Evolutionary conservation across 64 coral and sea anemone genomes (phyloP), one percentile per base, ranked within the genome.

Genomic region (Orbicella faveolata): DNA sequence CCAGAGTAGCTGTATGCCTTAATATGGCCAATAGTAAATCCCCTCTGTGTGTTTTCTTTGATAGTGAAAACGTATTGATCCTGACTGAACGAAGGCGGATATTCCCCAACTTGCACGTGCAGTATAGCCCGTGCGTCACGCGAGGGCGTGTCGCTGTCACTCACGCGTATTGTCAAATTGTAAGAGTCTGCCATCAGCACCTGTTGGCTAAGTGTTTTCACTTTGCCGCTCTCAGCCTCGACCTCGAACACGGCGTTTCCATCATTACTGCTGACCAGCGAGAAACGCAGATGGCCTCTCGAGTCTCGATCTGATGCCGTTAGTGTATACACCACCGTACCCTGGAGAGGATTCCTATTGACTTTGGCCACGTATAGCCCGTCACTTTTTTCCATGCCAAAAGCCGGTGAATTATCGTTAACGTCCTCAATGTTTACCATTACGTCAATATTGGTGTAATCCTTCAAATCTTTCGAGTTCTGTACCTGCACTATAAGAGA

Each of bases 381-480:
- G 34, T 90, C 52, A 9, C 79, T 82, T 63, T 87, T 82, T 4
- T 93, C 51, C 88, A 99, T 95, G 9, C 84, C 75, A 84, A 99
- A 99, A 23, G 34, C 36, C 0, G 97, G 97, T 14, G 69, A 76
- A 64, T 99, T 99, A 59, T 99, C 97, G 76, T 99, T 99, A 2
- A 83, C 91, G 67, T 99, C 97, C 30, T 62, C 11, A 17, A 99
- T 87, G 7, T 90, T 34, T 18, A 99, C 57, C 61, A 75, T 54
- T 0, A 99, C 79, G 52, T 90, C 89, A 23, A 80, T 95, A 66
- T 91, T 88, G 2, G 73, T 75, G 52, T 83, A 91, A 12, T 94
- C 72, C 21, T 73, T 79, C 11, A 53, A 35, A 18, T 92, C 59
- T 9, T 62, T 23, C 36, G 79, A 61, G 52, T 92, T 81, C 25